These are phyloP conservation scores for Lasioglossum lativentre DNA, from an alignment of 2,888 invertebrate species.

Conservation along the genomic window DNA sequence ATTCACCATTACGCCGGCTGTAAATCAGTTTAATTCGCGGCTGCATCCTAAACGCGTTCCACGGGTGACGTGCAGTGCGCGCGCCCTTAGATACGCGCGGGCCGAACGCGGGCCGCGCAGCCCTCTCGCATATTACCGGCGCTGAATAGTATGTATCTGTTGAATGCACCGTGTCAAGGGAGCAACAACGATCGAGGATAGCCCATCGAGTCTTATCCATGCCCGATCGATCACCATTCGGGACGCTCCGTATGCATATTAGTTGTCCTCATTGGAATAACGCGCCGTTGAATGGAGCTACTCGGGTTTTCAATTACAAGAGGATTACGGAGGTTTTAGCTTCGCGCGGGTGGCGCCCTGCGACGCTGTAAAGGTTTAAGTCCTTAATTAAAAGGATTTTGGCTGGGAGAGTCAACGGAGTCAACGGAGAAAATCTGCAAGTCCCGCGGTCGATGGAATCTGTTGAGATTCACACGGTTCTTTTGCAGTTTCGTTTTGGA, in stretches of 20 bases:
- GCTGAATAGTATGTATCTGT: conserved; percentile 8
- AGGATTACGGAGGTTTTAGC: conserved; percentile 1
- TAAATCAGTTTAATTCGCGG: conserved; percentile 55
- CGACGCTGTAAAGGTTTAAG: neutral
- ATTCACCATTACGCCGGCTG: conserved; percentile 33
- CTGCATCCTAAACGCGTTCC: conserved; percentile 36
- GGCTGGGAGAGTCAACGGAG: neutral
- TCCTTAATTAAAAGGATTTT: conserved; percentile 10
- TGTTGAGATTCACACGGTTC: neutral
- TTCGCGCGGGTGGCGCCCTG: neutral
- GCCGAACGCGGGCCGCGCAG: neutral
- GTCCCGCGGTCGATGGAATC: neutral
- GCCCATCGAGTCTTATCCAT: neutral
- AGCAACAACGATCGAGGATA: conserved; percentile 20
- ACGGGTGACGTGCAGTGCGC: conserved; percentile 21
- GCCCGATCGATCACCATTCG: neutral
- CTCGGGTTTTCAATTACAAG: neutral
- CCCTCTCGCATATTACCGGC: conserved; percentile 18
- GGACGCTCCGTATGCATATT: neutral
- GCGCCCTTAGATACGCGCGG: conserved; percentile 28
- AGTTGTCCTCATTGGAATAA: conserved; percentile 12
- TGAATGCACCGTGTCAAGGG: conserved; percentile 13
- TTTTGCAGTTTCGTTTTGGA: neutral
- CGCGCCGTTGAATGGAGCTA: neutral
- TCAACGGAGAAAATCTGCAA: neutral